Percentiles rank a stretch among this genome's conserved stretches.
Evolutionary conservation across 2,888 invertebrate genomes (phyloP).

Genomic region (Thalpophila matura): DNA sequence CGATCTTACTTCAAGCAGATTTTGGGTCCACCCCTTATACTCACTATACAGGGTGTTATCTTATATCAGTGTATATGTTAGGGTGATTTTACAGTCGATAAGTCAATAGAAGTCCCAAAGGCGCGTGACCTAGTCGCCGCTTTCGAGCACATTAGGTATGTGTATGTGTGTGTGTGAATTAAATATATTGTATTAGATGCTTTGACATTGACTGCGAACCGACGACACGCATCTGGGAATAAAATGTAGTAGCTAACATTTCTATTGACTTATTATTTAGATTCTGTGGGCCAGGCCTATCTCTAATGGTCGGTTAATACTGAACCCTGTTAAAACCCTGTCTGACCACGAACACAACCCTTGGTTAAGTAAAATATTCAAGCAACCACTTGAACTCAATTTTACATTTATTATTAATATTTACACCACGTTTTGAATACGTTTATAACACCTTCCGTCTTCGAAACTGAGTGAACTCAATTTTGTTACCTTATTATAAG

Average conservation of each 20-base stretch:
- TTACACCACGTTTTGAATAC: constrained; percentile 8
- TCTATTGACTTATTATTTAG: too few relatives aligned
- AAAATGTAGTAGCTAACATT: too few relatives aligned
- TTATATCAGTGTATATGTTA: constrained; percentile 24
- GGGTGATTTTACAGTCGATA: too few relatives aligned
- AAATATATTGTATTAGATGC: too few relatives aligned
- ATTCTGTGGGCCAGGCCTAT: background rate
- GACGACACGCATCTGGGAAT: too few relatives aligned
- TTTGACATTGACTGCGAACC: too few relatives aligned
- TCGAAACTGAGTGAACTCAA: constrained; percentile 19
- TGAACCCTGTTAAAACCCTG: too few relatives aligned
- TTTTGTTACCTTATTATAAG: constrained; percentile 38
- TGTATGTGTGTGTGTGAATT: too few relatives aligned
- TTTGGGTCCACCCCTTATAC: constrained; percentile 22
- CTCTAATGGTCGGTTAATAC: background rate
- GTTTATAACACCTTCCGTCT: constrained; percentile 13
- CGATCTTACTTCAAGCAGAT: constrained; percentile 32
- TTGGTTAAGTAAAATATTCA: constrained; percentile 14
- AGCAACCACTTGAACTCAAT: background rate
- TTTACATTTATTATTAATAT: constrained; percentile 34
- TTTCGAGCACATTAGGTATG: too few relatives aligned
- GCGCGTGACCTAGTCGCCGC: too few relatives aligned
- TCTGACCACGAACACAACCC: background rate
- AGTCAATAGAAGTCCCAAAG: too few relatives aligned
- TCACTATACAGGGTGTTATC: constrained; percentile 22